Conservation (phyloP, 2,888 invertebrate species). For the Eupithecia dodoneata region DNA sequence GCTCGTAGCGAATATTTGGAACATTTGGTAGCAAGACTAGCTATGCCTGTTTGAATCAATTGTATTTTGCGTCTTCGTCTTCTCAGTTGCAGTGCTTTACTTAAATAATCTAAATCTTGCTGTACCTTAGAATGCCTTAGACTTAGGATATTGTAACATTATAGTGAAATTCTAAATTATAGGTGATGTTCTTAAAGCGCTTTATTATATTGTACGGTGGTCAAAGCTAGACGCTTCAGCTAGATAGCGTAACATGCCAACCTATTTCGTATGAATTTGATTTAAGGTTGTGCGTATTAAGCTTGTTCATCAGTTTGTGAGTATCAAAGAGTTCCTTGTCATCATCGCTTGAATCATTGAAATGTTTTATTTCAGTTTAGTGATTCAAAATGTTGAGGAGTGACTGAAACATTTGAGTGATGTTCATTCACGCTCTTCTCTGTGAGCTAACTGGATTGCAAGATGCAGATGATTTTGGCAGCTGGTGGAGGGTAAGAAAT, state of each 20-base stretch:
- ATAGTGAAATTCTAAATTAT: neutral
- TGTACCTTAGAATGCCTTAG: neutral
- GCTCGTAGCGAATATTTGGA: neutral
- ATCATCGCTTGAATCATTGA: neutral
- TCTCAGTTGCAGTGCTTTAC: neutral
- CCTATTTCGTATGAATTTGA: neutral
- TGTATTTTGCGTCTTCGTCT: neutral
- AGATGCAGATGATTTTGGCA: conserved; percentile 84
- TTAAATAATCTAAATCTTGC: neutral
- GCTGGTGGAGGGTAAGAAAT: conserved; percentile 74
- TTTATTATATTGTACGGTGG: neutral
- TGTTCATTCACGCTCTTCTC: conserved; percentile 29
- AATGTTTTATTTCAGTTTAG: conserved; percentile 11
- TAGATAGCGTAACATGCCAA: neutral
- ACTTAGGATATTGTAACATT: neutral
- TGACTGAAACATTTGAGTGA: conserved; percentile 32
- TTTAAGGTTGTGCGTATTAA: neutral
- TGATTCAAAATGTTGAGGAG: conserved; percentile 10
- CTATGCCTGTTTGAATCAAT: neutral
- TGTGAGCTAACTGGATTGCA: conserved; percentile 45
- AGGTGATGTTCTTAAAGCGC: neutral
- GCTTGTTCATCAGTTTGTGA: neutral
- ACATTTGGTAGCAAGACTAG: neutral
- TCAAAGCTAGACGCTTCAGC: neutral
- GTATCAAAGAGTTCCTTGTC: neutral